These are phyloP conservation scores for Trichosurus vulpecula DNA, from an alignment of 2,797 vertebrate species.

Conservation along the genomic window DNA sequence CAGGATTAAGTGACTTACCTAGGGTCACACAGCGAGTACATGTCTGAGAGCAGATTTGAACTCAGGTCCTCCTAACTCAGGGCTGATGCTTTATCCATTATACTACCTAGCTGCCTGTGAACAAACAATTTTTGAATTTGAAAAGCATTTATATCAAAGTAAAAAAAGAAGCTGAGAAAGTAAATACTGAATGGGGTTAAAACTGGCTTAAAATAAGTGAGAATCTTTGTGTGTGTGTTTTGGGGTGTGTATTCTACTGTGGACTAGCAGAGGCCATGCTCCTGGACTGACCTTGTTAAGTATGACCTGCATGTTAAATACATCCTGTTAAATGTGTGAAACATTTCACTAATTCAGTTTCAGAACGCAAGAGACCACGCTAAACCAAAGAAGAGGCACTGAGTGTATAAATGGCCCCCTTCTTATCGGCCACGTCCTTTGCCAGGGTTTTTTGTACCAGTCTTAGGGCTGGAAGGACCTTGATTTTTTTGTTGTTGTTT, in stretches of 20 bases:
- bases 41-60: not conserved
- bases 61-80: not conserved
- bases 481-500: conserved; percentile 78
- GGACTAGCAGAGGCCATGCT: not conserved
- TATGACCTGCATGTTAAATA: not conserved
- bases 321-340: not conserved
- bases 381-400: conserved; percentile 36
- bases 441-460: conserved; percentile 76
- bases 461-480: conserved; percentile 62
- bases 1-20: not conserved
- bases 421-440: conserved; percentile 75
- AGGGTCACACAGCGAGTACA: no score
- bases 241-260: not conserved
- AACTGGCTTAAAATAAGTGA: not conserved
- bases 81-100: not conserved
- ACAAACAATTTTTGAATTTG: not conserved
- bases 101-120: not conserved
- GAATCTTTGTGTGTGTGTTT: not conserved
- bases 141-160: not conserved
- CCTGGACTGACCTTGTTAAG: not conserved
- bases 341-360: conserved; percentile 45
- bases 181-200: not conserved
- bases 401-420: conserved; percentile 75
- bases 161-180: not conserved
- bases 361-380: conserved; percentile 29